Base-by-base conservation (phyloP, 2,113 vertebrate species). In the Progne subis region DNA sequence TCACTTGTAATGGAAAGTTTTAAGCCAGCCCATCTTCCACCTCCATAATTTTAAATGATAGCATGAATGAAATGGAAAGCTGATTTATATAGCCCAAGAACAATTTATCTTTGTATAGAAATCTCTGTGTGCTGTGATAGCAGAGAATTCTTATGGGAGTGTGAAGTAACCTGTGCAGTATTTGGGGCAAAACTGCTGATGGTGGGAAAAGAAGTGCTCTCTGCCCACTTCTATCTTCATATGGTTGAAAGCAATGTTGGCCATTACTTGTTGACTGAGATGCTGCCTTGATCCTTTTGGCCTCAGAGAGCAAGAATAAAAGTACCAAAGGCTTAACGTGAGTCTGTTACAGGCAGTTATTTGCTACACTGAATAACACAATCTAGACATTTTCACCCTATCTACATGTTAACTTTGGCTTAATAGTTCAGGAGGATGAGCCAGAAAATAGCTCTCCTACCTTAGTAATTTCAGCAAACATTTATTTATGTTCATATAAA, bases 361-460 rank as follows among this genome's bases (percentile, higher is more conserved):
- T 86, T 81, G 44, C 57, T 76, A 56, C 37, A 56, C 25, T 63
- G 47, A 86, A 23, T 59, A 67, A 70, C 14, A 72, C 29, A 81
- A 53, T 57, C 64, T 69, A 83, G 69, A 83, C 5, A 57, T 85
- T 86, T 77, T 81, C 34, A 41, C 41, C 44, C 31, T 74, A 34
- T 52, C 83, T 92, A 23, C 41, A 14, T 78, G 34, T 28, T 86
- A 91, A 37, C 23, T 94, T 75, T 95, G 44, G n/a, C n/a, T 83
- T 91, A 59, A 63, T 77, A 74, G 55, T 80, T 93, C 32, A 83
- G 92, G 43, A 87, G 44, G 52, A 53, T 81, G 76, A 83, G 90
- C 68, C 79, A 93, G 79, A 96, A 94, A 93, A 88, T 41, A 86
- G 28, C 25, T 83, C 44, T 86, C 31, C 71, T 90, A 28, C 88